A percentile compares a stretch with the other conserved stretches of the same genome.
Evolutionary conservation across 2,888 invertebrate species (phyloP).

Genomic region (Megalurothrips usitatus): DNA sequence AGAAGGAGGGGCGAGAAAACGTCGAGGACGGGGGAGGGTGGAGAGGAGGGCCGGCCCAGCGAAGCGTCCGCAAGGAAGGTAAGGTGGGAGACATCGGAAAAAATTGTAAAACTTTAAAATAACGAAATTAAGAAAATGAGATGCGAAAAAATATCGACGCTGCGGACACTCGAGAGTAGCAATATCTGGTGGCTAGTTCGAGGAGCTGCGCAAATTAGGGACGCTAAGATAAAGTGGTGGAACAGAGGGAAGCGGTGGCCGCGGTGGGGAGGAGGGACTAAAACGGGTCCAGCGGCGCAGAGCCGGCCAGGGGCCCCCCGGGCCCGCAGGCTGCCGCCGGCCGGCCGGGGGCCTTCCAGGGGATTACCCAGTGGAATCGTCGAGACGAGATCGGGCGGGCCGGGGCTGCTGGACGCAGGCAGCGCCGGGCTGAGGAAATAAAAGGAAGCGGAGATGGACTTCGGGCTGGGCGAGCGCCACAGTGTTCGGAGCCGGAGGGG

Average conservation of each 20-base stretch:
- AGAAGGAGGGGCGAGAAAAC: not conserved
- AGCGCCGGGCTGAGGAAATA: not conserved
- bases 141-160: too few relatives aligned
- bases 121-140: not conserved
- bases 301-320: not conserved
- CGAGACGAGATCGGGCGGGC: not conserved
- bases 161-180: too few relatives aligned
- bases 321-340: not conserved
- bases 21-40: not conserved
- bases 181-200: too few relatives aligned
- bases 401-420: not conserved
- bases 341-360: not conserved
- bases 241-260: too few relatives aligned
- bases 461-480: not conserved
- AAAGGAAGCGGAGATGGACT: slow-evolving; percentile 11
- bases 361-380: not conserved
- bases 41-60: not conserved
- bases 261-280: too few relatives aligned
- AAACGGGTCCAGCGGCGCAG: not conserved
- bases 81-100: not conserved
- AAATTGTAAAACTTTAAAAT: not conserved
- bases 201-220: too few relatives aligned
- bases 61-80: not conserved
- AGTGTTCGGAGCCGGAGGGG: too few relatives aligned
- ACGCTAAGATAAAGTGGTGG: too few relatives aligned